Conservation (phyloP, 2,113 vertebrate genomes). For the Cnemophilus loriae region DNA sequence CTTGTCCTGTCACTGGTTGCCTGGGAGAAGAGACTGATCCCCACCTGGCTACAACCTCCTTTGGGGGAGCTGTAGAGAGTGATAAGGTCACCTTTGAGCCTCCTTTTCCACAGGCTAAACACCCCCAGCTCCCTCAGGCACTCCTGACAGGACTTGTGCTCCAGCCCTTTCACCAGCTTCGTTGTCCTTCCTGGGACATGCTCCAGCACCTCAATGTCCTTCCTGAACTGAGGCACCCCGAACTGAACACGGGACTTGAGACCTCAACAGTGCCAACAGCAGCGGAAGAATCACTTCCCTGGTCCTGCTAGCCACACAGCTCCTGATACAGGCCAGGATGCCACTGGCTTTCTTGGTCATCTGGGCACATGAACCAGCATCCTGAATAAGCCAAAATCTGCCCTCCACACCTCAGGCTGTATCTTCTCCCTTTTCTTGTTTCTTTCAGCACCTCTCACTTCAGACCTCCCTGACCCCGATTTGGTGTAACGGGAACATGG, state of each 20-base stretch:
- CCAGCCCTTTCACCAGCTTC: not conserved
- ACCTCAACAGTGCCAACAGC: rapidly evolving
- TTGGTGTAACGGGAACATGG: not conserved
- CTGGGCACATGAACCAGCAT: not conserved
- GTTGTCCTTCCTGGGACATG: not conserved
- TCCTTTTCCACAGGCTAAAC: not conserved
- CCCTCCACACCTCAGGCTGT: not conserved
- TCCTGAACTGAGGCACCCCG: not conserved
- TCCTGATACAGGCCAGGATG: not conserved
- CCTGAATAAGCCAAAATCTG: not conserved
- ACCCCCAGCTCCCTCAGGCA: not conserved
- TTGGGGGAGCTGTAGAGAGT: not conserved
- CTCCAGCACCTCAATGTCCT: not conserved
- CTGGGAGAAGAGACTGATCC: not conserved
- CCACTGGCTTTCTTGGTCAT: not conserved
- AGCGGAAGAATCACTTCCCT: not conserved
- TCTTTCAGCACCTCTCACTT: not conserved
- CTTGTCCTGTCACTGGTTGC: not conserved
- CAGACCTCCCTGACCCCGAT: not conserved
- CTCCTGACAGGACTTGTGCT: not conserved
- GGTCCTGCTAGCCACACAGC: not conserved
- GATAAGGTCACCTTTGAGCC: not conserved
- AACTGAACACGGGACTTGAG: not conserved
- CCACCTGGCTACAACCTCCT: not conserved
- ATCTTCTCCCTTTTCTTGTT: not conserved